Evolutionary conservation across 2,113 vertebrate species (phyloP).

Genomic region (Oreochromis tanganicae): DNA sequence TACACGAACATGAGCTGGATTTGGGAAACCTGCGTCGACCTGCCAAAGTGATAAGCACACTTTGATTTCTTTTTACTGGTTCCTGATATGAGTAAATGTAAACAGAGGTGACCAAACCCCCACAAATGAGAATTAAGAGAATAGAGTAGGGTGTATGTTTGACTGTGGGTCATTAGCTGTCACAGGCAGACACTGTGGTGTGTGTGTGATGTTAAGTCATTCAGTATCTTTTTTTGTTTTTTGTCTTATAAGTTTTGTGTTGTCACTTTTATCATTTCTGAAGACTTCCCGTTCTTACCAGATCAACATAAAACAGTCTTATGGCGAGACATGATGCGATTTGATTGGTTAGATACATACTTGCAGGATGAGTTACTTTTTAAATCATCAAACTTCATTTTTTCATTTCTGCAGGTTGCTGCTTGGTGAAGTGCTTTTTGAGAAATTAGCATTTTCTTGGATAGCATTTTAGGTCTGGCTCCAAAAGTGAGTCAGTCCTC

Average conservation of each 20-base stretch:
- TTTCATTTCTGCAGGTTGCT: too few relatives aligned
- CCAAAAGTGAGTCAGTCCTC: too few relatives aligned
- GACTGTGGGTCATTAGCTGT: conserved; percentile 33
- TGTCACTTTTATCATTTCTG: not conserved
- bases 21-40: not conserved
- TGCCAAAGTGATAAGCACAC: not conserved
- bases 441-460: not conserved
- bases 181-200: not conserved
- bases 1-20: not conserved
- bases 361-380: not conserved
- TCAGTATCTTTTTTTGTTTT: not conserved
- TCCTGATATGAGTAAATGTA: not conserved
- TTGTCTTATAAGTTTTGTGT: not conserved
- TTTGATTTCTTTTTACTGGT: not conserved
- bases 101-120: not conserved
- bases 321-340: not conserved
- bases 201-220: not conserved
- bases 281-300: not conserved
- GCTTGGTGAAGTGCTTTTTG: not conserved
- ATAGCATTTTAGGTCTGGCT: too few relatives aligned
- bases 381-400: not conserved
- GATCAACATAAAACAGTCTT: not conserved
- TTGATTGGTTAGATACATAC: not conserved
- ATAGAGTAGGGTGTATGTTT: not conserved
- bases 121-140: not conserved